Conservation (phyloP, 2,888 invertebrate species). For the Calephelis perditalis region DNA sequence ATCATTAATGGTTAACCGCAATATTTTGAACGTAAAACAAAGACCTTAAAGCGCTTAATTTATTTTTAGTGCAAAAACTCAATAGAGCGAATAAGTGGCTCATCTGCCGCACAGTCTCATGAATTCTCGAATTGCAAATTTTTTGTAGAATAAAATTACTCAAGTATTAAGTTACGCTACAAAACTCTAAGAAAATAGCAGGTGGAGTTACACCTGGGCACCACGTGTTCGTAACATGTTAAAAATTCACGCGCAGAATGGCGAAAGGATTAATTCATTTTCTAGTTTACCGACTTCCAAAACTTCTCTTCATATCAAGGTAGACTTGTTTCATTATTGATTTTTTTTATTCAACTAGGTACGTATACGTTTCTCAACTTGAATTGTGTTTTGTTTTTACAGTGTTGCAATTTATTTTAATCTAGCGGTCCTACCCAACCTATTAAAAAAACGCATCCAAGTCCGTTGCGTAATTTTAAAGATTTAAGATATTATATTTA, state of each 20-base stretch:
- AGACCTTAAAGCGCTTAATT: not conserved
- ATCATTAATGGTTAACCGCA: not conserved
- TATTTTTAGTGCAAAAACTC: constrained; percentile 31
- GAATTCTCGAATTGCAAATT: constrained; percentile 62
- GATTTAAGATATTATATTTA: no score
- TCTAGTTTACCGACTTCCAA: not conserved
- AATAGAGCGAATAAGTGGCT: constrained; percentile 66
- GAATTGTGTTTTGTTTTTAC: no score
- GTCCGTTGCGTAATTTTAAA: no score
- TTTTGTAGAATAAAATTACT: constrained; percentile 45
- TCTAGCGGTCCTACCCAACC: no score
- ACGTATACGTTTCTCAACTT: no score
- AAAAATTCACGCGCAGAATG: constrained; percentile 41
- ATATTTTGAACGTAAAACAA: constrained; percentile 5
- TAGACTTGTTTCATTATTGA: not conserved
- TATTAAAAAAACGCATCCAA: no score
- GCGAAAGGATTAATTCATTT: constrained; percentile 22
- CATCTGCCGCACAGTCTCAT: constrained; percentile 59
- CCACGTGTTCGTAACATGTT: constrained; percentile 59
- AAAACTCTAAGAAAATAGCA: constrained; percentile 44
- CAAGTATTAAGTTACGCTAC: constrained; percentile 67
- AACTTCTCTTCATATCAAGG: not conserved
- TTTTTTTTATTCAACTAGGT: not conserved
- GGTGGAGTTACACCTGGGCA: constrained; percentile 68
- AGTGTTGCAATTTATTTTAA: no score